Percentiles rank a stretch among this genome's conserved stretches.
These are phyloP conservation scores for Trachelipus rathkii DNA, from an alignment of 1,140 invertebrate species.

Conservation along the genomic window DNA sequence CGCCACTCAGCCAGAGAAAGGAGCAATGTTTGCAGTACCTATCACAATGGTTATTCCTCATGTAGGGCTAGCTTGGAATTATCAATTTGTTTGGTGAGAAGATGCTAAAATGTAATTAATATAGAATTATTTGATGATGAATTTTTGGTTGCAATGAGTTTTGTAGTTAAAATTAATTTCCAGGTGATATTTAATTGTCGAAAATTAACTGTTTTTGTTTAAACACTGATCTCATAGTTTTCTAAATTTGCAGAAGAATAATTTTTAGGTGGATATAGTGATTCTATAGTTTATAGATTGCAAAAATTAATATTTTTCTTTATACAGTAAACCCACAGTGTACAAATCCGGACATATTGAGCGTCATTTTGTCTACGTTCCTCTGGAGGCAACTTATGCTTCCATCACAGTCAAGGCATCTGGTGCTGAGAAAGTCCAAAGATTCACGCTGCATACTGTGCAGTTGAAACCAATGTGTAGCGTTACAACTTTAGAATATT, in stretches of 20 bases:
- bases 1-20: slow-evolving; percentile 71
- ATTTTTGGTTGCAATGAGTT: too few relatives aligned
- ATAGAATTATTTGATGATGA: too few relatives aligned
- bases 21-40: slow-evolving; percentile 84
- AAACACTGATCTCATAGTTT: too few relatives aligned
- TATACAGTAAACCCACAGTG: slow-evolving; percentile 32
- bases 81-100: slow-evolving; percentile 36
- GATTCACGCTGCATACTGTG: slow-evolving; percentile 44
- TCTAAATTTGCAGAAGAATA: too few relatives aligned
- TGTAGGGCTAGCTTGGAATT: slow-evolving; percentile 34
- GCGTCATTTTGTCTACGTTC: slow-evolving; percentile 80
- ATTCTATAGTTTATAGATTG: too few relatives aligned
- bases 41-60: slow-evolving; percentile 71
- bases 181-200: too few relatives aligned
- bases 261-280: too few relatives aligned
- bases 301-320: background rate
- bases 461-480: slow-evolving; percentile 42
- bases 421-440: slow-evolving; percentile 36
- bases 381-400: slow-evolving; percentile 78
- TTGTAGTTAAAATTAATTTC: too few relatives aligned
- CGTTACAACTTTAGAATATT: slow-evolving; percentile 42
- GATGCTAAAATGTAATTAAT: background rate
- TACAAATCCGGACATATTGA: slow-evolving; percentile 71
- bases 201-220: too few relatives aligned
- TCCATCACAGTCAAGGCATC: slow-evolving; percentile 47